Conservation (phyloP, 2,888 invertebrate genomes). For the Sycophila texana region DNA sequence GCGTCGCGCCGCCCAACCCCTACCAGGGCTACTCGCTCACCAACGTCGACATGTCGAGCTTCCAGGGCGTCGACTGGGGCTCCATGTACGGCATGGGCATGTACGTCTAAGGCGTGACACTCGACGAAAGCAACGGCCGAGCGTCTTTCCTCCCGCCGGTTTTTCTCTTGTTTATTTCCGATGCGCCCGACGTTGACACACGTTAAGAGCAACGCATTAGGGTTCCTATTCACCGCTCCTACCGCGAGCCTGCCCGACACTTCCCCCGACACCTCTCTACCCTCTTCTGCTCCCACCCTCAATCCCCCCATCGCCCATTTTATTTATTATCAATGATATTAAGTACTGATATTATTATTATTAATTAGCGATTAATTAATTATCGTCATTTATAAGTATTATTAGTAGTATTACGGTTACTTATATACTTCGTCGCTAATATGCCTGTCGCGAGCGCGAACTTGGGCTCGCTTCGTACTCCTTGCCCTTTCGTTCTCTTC, state of each 20-base stretch:
- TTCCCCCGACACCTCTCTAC: background rate
- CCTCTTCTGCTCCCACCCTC: conserved; percentile 13
- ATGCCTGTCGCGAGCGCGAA: conserved; percentile 12
- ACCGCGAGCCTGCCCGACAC: conserved; percentile 16
- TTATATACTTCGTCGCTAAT: conserved; percentile 41
- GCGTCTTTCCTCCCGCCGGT: too few relatives aligned
- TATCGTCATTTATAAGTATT: conserved; percentile 56
- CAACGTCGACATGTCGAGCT: conserved; percentile 94
- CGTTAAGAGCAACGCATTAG: conserved; percentile 49
- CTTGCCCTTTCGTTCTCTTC: conserved; percentile 42
- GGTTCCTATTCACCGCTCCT: conserved; percentile 50
- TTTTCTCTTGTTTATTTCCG: conserved; percentile 25
- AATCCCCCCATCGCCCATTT: conserved; percentile 37
- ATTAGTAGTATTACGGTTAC: conserved; percentile 55
- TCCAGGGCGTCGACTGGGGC: conserved; percentile 94
- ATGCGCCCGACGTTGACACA: conserved; percentile 34
- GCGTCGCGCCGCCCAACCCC: conserved; percentile 83
- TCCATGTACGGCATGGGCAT: conserved; percentile 95
- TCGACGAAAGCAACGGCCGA: background rate
- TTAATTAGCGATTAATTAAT: conserved; percentile 21
- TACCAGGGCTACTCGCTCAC: conserved; percentile 89
- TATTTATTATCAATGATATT: conserved; percentile 56
- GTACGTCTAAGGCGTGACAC: conserved; percentile 83
- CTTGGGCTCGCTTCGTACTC: background rate
- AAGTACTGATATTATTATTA: conserved; percentile 51